Evolutionary conservation across 1,140 invertebrate genomes (phyloP), one percentile per base, ranked within the genome.

Genomic region (Chionoecetes opilio): DNA sequence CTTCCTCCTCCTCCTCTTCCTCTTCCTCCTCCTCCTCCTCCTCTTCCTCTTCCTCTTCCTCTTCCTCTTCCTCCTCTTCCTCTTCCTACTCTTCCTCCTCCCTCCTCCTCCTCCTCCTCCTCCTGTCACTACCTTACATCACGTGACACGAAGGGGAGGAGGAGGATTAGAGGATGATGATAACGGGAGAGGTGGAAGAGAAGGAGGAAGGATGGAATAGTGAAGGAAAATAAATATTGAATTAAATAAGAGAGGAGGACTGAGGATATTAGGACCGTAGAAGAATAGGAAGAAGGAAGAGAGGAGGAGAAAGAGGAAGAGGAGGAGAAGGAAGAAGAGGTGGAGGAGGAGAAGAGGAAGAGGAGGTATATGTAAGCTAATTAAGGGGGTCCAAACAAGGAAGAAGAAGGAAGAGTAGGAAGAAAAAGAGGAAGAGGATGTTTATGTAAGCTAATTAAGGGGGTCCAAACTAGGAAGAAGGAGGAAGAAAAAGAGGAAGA

Each of bases 131-230:
- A 26, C 63, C 63, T 75, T n/a, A 32, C 21, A 38, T 37, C 34
- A 87, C 85, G 32, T 87, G 34, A 87, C 85, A 34, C 46, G 85
- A 37, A 32, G 37, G 34, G 85, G 85, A 37, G 32, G 85, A 87
- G 37, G 37, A 87, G 37, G 37, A 87, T n/a, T n/a, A 32, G 85
- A 34, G 35, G 84, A 34, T 8, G 84, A 31, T 2, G 35, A 86
- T 5, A 84, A 26, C 5, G 84, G 29, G 21, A 31, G 35, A 35
- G 84, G 9, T 17, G 26, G 11, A 38, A 14, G 35, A 41, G 17
- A 5, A 14, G 0, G 26, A 29, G n/a, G 41, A 53, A 46, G 2
- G 5, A 90, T 26, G 29, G 31, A 9, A 90, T 26, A 8, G 26
- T 2, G 41, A 38, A n/a, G 29, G 41, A 29, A 41, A 46, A 32